A percentile compares a stretch with the other conserved stretches of the same genome.
Evolutionary conservation across 2,888 invertebrate species (phyloP).

Genomic region (Neoascia interrupta): DNA sequence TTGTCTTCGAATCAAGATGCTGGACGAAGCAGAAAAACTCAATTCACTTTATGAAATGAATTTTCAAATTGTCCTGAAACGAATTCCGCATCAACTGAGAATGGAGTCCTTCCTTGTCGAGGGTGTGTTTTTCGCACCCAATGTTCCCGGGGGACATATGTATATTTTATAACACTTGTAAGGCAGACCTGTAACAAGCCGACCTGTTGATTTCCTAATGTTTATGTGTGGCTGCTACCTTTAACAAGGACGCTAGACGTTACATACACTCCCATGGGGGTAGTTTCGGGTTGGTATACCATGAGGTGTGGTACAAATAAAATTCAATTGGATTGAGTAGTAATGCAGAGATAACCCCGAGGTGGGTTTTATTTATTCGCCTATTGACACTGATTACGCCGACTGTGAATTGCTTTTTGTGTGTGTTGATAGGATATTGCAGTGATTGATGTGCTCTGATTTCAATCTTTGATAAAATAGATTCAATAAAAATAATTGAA

Average conservation of each 20-base stretch:
- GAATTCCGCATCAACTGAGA: slow-evolving; percentile 25
- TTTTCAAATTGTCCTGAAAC: slow-evolving; percentile 39
- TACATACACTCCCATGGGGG: slow-evolving; percentile 64
- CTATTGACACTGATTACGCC: slow-evolving; percentile 62
- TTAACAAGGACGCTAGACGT: slow-evolving; percentile 17
- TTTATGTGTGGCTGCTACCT: too few relatives aligned
- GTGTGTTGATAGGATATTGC: too few relatives aligned
- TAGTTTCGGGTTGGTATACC: slow-evolving; percentile 50
- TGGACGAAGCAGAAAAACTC: slow-evolving; percentile 13
- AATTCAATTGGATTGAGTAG: slow-evolving; percentile 69
- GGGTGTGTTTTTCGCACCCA: slow-evolving; percentile 60
- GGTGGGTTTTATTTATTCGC: slow-evolving; percentile 49
- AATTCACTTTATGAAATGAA: slow-evolving; percentile 35
- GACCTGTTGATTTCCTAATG: slow-evolving; percentile 61
- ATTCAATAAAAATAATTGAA: too few relatives aligned
- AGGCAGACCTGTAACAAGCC: slow-evolving; percentile 62
- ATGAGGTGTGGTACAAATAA: slow-evolving; percentile 65
- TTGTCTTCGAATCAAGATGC: slow-evolving; percentile 32
- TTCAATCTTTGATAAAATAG: too few relatives aligned
- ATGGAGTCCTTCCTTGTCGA: background rate
- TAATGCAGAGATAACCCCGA: slow-evolving; percentile 16
- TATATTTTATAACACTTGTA: slow-evolving; percentile 59
- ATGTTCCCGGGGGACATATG: slow-evolving; percentile 49
- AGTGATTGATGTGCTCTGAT: too few relatives aligned
- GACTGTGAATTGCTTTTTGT: too few relatives aligned